Conservation (phyloP, 2,888 invertebrate genomes). For the Arge pagana region DNA sequence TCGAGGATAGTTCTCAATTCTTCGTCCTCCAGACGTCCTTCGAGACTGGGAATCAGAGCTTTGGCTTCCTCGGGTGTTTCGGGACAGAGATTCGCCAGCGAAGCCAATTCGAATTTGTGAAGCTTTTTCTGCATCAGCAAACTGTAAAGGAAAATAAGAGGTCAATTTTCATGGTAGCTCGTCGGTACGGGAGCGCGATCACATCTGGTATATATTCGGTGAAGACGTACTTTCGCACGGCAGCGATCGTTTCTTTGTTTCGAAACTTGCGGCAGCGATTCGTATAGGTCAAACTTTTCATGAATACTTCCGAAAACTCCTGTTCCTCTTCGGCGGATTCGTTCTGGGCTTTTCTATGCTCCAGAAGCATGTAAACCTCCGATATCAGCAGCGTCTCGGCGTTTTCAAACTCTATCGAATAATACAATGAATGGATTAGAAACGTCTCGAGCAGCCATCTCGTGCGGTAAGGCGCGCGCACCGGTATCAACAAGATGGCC, state of each 20-base stretch:
- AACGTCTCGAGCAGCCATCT: too few relatives aligned
- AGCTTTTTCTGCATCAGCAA: constrained; percentile 91
- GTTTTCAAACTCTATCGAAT: constrained; percentile 88
- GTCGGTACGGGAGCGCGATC: background rate
- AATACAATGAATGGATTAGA: constrained; percentile 18
- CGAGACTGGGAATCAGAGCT: constrained; percentile 93
- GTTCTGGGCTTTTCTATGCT: constrained; percentile 96
- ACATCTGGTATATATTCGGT: background rate
- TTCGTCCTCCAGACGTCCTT: constrained; percentile 97
- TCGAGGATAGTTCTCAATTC: constrained; percentile 95
- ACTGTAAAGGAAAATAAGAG: constrained; percentile 61
- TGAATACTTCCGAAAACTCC: constrained; percentile 97
- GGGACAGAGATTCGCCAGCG: constrained; percentile 97
- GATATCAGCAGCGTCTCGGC: constrained; percentile 96
- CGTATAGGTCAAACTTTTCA: constrained; percentile 96
- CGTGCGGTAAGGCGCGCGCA: too few relatives aligned
- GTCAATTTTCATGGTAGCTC: background rate
- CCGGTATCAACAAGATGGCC: too few relatives aligned
- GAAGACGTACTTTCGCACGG: constrained; percentile 88
- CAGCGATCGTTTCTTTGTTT: constrained; percentile 96
- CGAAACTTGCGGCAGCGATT: constrained; percentile 96
- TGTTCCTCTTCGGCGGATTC: constrained; percentile 98
- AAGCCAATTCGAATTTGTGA: constrained; percentile 98
- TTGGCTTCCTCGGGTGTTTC: constrained; percentile 99
- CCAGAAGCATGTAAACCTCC: constrained; percentile 93